A percentile compares a stretch with the other conserved stretches of the same genome.
These are phyloP conservation scores for Scaptomyza graminum DNA, from an alignment of 1,140 invertebrate genomes.

Conservation along the genomic window DNA sequence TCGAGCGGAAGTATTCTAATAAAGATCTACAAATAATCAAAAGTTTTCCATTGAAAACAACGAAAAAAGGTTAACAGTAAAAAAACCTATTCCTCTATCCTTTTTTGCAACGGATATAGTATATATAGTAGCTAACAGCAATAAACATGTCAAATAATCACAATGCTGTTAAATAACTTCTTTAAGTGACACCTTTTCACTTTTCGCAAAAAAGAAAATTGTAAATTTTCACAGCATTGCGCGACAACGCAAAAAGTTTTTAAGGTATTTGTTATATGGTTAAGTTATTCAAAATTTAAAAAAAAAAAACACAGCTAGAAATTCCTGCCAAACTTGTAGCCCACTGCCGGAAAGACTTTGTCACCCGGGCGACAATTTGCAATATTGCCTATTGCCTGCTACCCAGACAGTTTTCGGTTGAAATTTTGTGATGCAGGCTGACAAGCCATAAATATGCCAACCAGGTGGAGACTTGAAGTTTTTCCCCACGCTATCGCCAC, in stretches of 20 bases:
- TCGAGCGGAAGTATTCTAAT: too few relatives aligned
- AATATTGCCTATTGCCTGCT: conserved; percentile 38
- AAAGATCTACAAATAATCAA: too few relatives aligned
- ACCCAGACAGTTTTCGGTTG: conserved; percentile 50
- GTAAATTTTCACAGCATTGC: conserved; percentile 44
- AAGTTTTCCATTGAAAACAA: too few relatives aligned
- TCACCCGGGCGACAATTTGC: conserved; percentile 46
- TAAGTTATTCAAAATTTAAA: conserved; percentile 56
- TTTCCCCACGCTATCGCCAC: conserved; percentile 1
- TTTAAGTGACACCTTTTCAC: conserved; percentile 51
- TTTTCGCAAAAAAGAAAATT: conserved; percentile 30
- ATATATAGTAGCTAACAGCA: not conserved
- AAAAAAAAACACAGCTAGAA: conserved; percentile 46
- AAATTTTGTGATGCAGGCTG: conserved; percentile 36
- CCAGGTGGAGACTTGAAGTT: conserved; percentile 37
- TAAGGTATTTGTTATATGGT: conserved; percentile 42
- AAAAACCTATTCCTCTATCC: not conserved
- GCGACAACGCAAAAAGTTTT: conserved; percentile 4
- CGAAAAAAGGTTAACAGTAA: too few relatives aligned
- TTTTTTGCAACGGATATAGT: too few relatives aligned
- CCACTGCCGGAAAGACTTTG: conserved; percentile 51
- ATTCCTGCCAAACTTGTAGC: conserved; percentile 76
- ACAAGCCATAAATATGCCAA: conserved; percentile 63
- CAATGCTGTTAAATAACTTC: conserved; percentile 4
- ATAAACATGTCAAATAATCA: not conserved